These are phyloP conservation scores for Gephyroberyx darwinii DNA, from an alignment of 2,797 vertebrate species.

Conservation along the genomic window DNA sequence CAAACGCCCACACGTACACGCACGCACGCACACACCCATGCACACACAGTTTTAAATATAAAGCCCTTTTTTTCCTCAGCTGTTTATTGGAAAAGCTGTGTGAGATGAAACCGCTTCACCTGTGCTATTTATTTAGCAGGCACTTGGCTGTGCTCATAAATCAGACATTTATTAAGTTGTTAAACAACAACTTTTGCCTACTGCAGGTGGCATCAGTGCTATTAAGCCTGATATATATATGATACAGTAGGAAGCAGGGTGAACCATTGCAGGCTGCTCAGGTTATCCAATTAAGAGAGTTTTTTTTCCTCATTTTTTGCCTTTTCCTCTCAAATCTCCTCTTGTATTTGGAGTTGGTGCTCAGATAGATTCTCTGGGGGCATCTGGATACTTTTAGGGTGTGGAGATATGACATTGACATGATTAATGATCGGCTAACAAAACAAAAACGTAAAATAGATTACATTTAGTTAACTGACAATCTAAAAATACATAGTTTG, in stretches of 20 bases:
- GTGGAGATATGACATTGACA: too few relatives aligned
- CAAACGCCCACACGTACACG: not conserved
- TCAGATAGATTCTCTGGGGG: too few relatives aligned
- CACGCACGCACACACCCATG: not conserved
- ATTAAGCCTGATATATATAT: constrained; percentile 65
- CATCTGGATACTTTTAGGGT: too few relatives aligned
- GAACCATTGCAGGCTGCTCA: constrained; percentile 30
- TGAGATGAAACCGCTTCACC: constrained; percentile 57
- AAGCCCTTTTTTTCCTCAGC: constrained; percentile 19
- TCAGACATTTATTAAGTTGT: constrained; percentile 71
- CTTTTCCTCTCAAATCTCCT: too few relatives aligned
- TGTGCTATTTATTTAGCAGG: constrained; percentile 61
- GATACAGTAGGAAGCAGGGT: constrained; percentile 27
- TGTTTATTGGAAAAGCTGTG: constrained; percentile 57
- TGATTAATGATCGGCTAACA: not conserved
- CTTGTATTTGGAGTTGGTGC: too few relatives aligned
- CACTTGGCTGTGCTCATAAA: constrained; percentile 54
- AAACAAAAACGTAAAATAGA: too few relatives aligned
- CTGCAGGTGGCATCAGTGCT: constrained; percentile 54
- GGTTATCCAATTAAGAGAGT: constrained; percentile 41
- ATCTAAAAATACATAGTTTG: not conserved
- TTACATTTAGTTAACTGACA: not conserved
- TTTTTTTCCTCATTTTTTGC: not conserved
- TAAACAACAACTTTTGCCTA: constrained; percentile 66
- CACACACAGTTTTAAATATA: constrained; percentile 24